Evolutionary conservation across 2,797 vertebrate genomes (phyloP), one percentile per base, ranked within the genome.

Genomic region (Clarias platycephalus): DNA sequence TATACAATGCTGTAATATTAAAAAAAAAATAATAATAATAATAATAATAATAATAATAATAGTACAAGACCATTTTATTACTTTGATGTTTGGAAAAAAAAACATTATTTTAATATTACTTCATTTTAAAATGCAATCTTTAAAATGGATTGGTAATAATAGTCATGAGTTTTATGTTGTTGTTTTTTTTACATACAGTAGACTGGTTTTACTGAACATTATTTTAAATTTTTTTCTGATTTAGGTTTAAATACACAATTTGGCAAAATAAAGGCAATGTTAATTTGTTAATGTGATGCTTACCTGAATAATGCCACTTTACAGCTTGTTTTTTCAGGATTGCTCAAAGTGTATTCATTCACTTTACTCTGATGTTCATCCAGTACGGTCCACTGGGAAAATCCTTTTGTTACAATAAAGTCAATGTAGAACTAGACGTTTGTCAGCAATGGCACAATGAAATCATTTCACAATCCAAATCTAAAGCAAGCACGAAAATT

Each of bases 291-390:
- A n/a, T 67, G 81, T 81, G 72, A 87, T 72, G 40, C 22, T 83
- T 49, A 82, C 81, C 76, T 57, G 40, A 87, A 79, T 70, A 75
- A 82, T 86, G 80, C 75, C 44, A 44, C 44, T 44, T 10, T 80
- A 22, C 66, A 83, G 80, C 26, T 24, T 86, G 31, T 87, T 85
- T 44, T 10, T 13, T 79, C 24, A 44, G 22, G 12, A 62, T 10
- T 76, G 13, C 85, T 87, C 60, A 64, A 57, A 84, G 37, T 44
- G 66, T 82, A 74, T 82, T 84, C 66, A 78, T 81, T 80, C 77
- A n/a, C 76, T 81, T 75, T 37, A 67, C 77, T 76, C 63, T 83
- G 82, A 84, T 84, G 82, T 82, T 77, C 68, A 87, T 78, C 28
- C 49, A 57, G 37, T 60, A 63, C 71, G 79, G 70, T 67, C 76